phyloP scores from a whole-genome alignment of 2,888 invertebrate genomes.

The Physocephala rufipes region DNA sequence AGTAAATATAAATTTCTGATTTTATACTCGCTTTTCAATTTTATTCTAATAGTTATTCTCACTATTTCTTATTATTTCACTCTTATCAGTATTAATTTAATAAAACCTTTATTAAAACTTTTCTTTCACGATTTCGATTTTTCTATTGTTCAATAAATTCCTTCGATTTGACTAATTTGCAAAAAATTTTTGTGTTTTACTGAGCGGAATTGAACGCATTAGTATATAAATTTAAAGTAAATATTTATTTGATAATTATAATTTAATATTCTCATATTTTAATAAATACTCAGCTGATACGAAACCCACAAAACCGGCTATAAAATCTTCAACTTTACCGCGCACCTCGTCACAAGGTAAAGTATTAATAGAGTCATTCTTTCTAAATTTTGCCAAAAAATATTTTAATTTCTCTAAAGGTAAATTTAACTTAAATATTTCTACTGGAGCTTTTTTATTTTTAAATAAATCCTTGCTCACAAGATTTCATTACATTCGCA shows the following conservation, averaged over 20 bases:
- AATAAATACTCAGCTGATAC: slow-evolving; percentile 76
- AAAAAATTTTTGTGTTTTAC: slow-evolving; percentile 5
- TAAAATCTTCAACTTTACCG: slow-evolving; percentile 94
- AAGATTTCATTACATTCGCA: not conserved
- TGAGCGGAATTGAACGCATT: slow-evolving; percentile 31
- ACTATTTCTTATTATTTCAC: too few relatives aligned
- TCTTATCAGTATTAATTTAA: too few relatives aligned
- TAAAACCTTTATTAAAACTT: not conserved
- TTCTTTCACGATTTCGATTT: too few relatives aligned
- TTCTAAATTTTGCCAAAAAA: slow-evolving; percentile 13
- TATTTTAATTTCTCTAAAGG: slow-evolving; percentile 1
- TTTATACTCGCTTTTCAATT: too few relatives aligned
- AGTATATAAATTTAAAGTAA: slow-evolving; percentile 8
- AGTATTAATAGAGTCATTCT: slow-evolving; percentile 12
- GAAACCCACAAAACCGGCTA: slow-evolving; percentile 95
- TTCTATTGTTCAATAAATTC: too few relatives aligned
- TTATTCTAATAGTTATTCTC: too few relatives aligned
- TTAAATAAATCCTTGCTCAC: not conserved
- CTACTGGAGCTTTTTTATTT: not conserved
- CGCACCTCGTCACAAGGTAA: slow-evolving; percentile 95
- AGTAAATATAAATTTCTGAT: too few relatives aligned
- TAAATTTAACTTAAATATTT: slow-evolving; percentile 5
- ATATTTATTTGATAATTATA: slow-evolving; percentile 23
- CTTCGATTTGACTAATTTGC: too few relatives aligned
- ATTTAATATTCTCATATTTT: slow-evolving; percentile 16